phyloP scores from a whole-genome alignment of 2,888 invertebrate genomes.

The Neelides folsomi region DNA sequence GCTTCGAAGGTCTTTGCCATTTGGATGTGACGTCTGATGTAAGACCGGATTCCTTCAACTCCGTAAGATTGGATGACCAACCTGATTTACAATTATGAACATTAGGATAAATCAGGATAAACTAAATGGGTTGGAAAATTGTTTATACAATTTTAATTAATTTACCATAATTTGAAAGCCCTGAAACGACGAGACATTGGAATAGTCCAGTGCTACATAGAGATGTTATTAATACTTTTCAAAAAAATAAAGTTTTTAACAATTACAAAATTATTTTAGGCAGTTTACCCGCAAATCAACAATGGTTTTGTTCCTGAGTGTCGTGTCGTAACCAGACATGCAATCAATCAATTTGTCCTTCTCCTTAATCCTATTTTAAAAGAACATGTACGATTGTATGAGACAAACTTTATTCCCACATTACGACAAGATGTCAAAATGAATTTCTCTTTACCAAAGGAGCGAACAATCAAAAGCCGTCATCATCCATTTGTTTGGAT shows the following conservation, averaged over 20 bases:
- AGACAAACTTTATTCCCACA: no score
- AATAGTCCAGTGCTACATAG: slow-evolving; percentile 5
- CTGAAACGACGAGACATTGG: slow-evolving; percentile 2
- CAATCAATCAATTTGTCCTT: not conserved
- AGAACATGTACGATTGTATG: no score
- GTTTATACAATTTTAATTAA: no score
- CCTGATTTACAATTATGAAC: no score
- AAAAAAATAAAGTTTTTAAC: no score
- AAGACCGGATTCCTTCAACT: not conserved
- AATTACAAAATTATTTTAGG: no score
- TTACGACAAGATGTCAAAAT: no score
- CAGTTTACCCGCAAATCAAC: slow-evolving; percentile 1
- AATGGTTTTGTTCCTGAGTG: slow-evolving; percentile 2
- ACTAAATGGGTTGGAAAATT: no score
- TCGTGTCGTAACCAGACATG: slow-evolving; percentile 3
- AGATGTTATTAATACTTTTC: no score
- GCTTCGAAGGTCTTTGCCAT: slow-evolving; percentile 1
- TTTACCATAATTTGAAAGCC: slow-evolving; percentile 4
- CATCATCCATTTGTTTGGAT: slow-evolving; percentile 26
- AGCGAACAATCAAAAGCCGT: slow-evolving; percentile 23
- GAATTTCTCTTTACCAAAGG: slow-evolving; percentile 20
- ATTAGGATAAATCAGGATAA: no score
- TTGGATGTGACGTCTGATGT: slow-evolving; percentile 1
- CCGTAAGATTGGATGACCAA: slow-evolving; percentile 1
- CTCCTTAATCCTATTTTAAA: slow-evolving; percentile 5